Evolutionary conservation across 1,140 invertebrate species (phyloP).

Genomic region (Chlorops oryzae): DNA sequence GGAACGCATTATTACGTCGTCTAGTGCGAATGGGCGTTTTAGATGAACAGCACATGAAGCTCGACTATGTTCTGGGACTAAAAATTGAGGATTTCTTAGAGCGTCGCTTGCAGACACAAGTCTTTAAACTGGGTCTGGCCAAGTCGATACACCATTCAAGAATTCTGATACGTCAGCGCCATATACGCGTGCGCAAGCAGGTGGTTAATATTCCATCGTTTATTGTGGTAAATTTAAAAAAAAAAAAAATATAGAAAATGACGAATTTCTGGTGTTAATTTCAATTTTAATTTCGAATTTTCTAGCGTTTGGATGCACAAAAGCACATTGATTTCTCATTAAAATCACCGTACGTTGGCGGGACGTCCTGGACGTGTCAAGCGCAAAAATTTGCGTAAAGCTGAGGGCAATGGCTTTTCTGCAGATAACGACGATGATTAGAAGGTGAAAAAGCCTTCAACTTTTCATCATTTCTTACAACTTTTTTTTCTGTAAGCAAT

Average conservation of each 20-base stretch:
- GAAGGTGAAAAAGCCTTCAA: too few species aligned
- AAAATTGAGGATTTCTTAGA: conserved; percentile 99
- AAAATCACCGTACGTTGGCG: conserved; percentile 97
- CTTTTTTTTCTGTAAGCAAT: too few species aligned
- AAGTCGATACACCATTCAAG: conserved; percentile 99
- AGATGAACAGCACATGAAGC: conserved; percentile 96
- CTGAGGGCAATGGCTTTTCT: conserved; percentile 64
- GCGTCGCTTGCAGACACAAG: conserved; percentile 96
- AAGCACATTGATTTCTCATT: conserved; percentile 99
- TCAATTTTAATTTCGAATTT: too few species aligned
- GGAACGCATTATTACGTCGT: conserved; percentile 95
- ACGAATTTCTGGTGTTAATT: too few species aligned
- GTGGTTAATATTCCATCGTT: conserved; percentile 99
- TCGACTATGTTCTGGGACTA: conserved; percentile 99
- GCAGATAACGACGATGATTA: conserved; percentile 91
- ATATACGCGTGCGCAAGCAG: conserved; percentile 98
- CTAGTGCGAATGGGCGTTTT: conserved; percentile 96
- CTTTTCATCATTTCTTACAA: too few species aligned
- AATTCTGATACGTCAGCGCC: conserved; percentile 95
- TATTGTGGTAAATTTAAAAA: too few species aligned
- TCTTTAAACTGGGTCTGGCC: conserved; percentile 97
- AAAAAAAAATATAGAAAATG: too few species aligned
- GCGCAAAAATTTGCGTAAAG: conserved; percentile 98
- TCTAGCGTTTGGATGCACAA: conserved; percentile 93
- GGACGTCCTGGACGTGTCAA: conserved; percentile 97